phyloP scores from a whole-genome alignment of 2,797 vertebrate species.

The Sylvia borin region DNA sequence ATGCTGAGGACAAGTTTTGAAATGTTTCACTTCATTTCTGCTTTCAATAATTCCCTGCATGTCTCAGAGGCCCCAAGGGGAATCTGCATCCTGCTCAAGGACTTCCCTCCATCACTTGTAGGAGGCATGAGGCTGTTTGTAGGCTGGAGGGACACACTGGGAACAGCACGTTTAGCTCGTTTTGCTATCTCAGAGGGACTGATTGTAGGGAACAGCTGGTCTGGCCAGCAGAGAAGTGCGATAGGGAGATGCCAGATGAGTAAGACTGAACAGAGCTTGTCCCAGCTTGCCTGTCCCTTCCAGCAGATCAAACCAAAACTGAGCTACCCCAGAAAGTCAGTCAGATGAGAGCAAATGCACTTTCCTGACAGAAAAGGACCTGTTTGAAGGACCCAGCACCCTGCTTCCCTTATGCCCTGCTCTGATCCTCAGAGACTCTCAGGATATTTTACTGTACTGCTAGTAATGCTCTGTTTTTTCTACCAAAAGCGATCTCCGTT shows the following conservation, averaged over 20 bases:
- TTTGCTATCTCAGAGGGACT: slow-evolving; percentile 32
- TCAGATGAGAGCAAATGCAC: background rate
- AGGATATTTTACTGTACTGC: background rate
- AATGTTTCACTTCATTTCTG: background rate
- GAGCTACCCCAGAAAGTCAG: background rate
- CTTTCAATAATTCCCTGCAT: background rate
- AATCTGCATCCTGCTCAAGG: background rate
- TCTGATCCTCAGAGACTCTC: background rate
- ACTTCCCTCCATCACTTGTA: background rate
- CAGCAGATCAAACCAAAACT: background rate
- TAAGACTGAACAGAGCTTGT: background rate
- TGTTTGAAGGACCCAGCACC: background rate
- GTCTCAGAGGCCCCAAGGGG: background rate
- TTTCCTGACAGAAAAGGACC: background rate
- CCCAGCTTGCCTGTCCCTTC: background rate
- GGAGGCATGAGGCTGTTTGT: background rate
- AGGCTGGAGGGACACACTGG: background rate
- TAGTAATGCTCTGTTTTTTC: background rate
- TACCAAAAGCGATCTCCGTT: background rate
- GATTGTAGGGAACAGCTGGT: slow-evolving; percentile 56
- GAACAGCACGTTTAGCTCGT: background rate
- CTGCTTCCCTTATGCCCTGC: background rate
- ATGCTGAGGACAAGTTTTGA: background rate
- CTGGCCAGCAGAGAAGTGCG: background rate
- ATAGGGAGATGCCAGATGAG: slow-evolving; percentile 29